Conservation (phyloP, 2,113 vertebrate species). For the Zapus hudsonius region DNA sequence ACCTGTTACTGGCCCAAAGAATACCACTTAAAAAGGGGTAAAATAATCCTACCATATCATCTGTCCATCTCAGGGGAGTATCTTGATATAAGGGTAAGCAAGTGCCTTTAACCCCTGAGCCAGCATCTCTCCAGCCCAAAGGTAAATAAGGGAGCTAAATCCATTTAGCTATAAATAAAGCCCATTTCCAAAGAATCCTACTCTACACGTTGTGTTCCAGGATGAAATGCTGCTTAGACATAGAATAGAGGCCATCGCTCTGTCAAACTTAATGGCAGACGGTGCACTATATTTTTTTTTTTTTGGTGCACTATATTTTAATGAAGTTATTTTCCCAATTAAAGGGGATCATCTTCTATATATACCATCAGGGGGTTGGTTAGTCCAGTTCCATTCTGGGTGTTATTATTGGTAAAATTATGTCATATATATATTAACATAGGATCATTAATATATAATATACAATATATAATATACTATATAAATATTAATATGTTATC, state of each 20-base stretch:
- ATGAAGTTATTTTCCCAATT: constrained; percentile 47
- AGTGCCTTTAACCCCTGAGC: too few relatives aligned
- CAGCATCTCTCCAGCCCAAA: constrained; percentile 18
- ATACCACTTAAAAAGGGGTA: constrained; percentile 49
- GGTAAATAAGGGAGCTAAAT: constrained; percentile 60
- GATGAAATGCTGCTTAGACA: neutral
- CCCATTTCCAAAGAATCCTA: constrained; percentile 51
- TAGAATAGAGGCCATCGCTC: neutral
- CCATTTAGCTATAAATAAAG: constrained; percentile 22
- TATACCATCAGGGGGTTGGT: constrained; percentile 16
- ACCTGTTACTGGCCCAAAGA: constrained; percentile 53
- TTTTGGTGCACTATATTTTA: constrained; percentile 27
- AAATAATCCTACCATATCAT: constrained; percentile 58
- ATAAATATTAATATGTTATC: too few relatives aligned
- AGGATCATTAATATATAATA: too few relatives aligned
- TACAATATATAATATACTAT: too few relatives aligned
- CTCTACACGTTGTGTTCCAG: neutral
- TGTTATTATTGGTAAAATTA: constrained; percentile 52
- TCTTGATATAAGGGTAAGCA: neutral
- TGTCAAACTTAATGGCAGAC: constrained; percentile 7
- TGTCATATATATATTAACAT: too few relatives aligned
- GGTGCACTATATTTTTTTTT: constrained; percentile 5
- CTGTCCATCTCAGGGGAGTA: constrained; percentile 49
- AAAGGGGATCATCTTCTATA: constrained; percentile 3
- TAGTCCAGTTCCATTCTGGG: constrained; percentile 1